Evolutionary conservation across 2,113 vertebrate species (phyloP).

Genomic region (Dipodomys merriami): DNA sequence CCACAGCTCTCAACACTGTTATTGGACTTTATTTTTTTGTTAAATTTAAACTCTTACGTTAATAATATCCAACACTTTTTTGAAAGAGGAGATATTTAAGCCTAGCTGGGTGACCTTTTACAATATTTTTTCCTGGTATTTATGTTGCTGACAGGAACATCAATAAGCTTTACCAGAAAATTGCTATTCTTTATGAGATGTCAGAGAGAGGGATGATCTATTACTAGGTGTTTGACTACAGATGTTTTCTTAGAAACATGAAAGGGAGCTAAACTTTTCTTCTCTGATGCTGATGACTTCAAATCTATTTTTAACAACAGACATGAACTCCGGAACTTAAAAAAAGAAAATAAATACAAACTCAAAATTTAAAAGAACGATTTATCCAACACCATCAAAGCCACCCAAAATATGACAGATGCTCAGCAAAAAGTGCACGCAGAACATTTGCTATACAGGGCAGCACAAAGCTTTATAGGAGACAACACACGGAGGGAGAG

Average conservation of each 20-base stretch:
- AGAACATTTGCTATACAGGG: not conserved
- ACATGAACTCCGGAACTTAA: not conserved
- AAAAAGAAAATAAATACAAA: not conserved
- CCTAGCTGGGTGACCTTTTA: not conserved
- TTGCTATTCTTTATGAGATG: not conserved
- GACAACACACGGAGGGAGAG: not conserved
- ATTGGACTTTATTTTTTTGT: not conserved
- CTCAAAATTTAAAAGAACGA: not conserved
- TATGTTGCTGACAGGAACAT: not conserved
- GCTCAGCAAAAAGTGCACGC: not conserved
- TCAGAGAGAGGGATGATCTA: not conserved
- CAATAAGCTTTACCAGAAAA: slow-evolving; percentile 12
- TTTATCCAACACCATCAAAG: not conserved
- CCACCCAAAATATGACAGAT: not conserved
- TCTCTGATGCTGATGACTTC: not conserved
- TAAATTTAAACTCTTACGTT: slow-evolving; percentile 31
- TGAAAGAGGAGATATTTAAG: slow-evolving; percentile 7
- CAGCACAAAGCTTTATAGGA: not conserved
- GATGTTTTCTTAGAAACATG: slow-evolving; percentile 27
- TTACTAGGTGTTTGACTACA: not conserved
- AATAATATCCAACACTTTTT: slow-evolving; percentile 1
- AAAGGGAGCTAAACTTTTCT: not conserved
- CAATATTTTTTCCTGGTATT: not conserved
- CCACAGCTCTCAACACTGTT: not conserved
- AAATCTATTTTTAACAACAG: not conserved